Percentiles rank a stretch among this genome's conserved stretches.
phyloP scores from a whole-genome alignment of 2,888 invertebrate species.

The Athetis lepigone region DNA sequence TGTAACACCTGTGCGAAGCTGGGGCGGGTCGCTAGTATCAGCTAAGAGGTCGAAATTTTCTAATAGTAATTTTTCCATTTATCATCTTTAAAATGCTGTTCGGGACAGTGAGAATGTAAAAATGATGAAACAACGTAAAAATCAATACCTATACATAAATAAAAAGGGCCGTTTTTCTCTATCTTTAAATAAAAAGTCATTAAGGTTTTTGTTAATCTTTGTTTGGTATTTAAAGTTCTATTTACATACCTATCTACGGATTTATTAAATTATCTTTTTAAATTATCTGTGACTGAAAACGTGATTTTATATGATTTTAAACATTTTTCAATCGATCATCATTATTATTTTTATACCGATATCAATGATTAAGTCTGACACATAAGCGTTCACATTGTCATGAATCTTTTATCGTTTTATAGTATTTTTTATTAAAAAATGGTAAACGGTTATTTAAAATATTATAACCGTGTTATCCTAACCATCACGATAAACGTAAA shows the following conservation, averaged over 20 bases:
- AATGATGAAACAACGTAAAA: no score
- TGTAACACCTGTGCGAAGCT: no score
- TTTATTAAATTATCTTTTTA: constrained; percentile 6
- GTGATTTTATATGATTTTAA: constrained; percentile 33
- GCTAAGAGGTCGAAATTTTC: no score
- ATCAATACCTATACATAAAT: no score
- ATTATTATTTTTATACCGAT: constrained; percentile 30
- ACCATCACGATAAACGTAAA: no score
- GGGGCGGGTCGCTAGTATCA: no score
- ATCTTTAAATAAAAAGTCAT: no score
- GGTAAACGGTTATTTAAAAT: constrained; percentile 15
- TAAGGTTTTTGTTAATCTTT: neutral
- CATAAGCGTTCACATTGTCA: neutral
- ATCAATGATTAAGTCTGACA: constrained; percentile 19
- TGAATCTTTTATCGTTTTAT: constrained; percentile 13
- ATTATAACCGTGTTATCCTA: constrained; percentile 15
- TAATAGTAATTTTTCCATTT: no score
- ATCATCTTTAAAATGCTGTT: no score
- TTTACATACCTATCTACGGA: neutral
- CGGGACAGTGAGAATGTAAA: no score
- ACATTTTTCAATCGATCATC: constrained; percentile 44
- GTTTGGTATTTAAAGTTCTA: neutral
- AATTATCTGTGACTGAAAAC: constrained; percentile 26
- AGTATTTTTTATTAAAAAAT: constrained; percentile 18
- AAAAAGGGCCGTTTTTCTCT: no score